Percentiles rank a stretch among this genome's conserved stretches.
Evolutionary conservation across 2,797 vertebrate species (phyloP).

Genomic region (Lophius americanus): DNA sequence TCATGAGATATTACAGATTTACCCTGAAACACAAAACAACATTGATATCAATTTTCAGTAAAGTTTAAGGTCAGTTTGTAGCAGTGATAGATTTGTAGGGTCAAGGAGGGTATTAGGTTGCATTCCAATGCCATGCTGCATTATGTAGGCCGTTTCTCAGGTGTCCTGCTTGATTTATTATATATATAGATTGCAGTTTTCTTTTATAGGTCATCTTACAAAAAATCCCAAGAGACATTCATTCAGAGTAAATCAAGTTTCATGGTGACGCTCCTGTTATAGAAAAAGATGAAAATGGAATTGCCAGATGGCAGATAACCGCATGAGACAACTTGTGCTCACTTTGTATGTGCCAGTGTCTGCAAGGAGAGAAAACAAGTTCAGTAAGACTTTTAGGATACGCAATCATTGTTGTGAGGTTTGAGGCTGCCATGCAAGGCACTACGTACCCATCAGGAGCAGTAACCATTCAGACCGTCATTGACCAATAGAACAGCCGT

Average conservation of each 20-base stretch:
- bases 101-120: conserved; percentile 10
- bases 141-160: conserved; percentile 22
- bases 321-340: conserved; percentile 50
- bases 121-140: conserved; percentile 19
- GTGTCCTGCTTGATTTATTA: conserved; percentile 36
- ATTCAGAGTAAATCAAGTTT: conserved; percentile 45
- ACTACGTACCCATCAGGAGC: too few species aligned
- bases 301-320: conserved; percentile 73
- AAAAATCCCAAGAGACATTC: conserved; percentile 34
- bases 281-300: conserved; percentile 66
- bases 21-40: conserved; percentile 16
- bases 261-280: conserved; percentile 70
- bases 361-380: conserved; percentile 24
- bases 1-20: conserved; percentile 13
- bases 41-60: conserved; percentile 5
- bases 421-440: too few species aligned
- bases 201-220: conserved; percentile 49
- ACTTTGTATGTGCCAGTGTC: conserved; percentile 32
- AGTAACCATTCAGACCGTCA: too few species aligned
- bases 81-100: conserved; percentile 15
- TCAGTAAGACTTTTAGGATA: conserved; percentile 37
- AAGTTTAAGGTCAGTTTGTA: conserved; percentile 13
- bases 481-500: too few species aligned
- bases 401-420: too few species aligned
- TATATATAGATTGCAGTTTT: conserved; percentile 37